Evolutionary conservation across 2,888 invertebrate genomes (phyloP).

Genomic region (Ectemnius lituratus): DNA sequence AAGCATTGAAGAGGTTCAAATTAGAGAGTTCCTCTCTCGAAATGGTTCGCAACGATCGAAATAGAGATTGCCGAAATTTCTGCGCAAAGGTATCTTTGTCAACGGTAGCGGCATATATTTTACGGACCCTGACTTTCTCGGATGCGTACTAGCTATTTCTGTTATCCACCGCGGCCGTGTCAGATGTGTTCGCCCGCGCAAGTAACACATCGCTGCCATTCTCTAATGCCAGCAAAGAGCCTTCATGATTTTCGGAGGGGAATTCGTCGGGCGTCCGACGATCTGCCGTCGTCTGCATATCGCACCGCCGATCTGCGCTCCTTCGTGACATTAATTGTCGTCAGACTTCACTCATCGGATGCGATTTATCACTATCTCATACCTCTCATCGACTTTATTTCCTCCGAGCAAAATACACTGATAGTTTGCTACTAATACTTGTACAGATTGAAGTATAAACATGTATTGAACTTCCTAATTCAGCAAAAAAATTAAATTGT

Average conservation of each 20-base stretch:
- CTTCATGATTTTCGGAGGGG: slow-evolving; percentile 25
- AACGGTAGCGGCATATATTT: slow-evolving; percentile 54
- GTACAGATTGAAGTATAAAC: too few species aligned
- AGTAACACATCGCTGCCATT: slow-evolving; percentile 37
- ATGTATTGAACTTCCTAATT: too few species aligned
- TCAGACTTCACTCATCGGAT: slow-evolving; percentile 4
- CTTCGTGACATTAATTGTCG: slow-evolving; percentile 4
- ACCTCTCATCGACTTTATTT: background rate
- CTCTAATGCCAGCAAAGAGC: slow-evolving; percentile 46
- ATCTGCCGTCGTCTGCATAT: slow-evolving; percentile 31
- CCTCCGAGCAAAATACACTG: background rate
- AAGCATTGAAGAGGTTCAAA: too few species aligned
- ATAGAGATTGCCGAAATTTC: slow-evolving; percentile 36
- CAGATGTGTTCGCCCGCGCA: slow-evolving; percentile 36
- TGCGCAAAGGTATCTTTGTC: slow-evolving; percentile 50
- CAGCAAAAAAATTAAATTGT: too few species aligned
- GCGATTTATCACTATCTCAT: background rate
- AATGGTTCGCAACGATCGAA: background rate
- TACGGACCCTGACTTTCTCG: slow-evolving; percentile 44
- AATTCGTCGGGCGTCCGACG: slow-evolving; percentile 41
- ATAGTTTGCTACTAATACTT: too few species aligned
- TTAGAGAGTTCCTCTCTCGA: too few species aligned
- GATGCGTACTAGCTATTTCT: slow-evolving; percentile 57
- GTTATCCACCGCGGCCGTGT: slow-evolving; percentile 53
- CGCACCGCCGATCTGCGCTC: slow-evolving; percentile 30